These are phyloP conservation scores for Nephrotoma guestfalica DNA, from an alignment of 2,888 invertebrate species.

Conservation along the genomic window DNA sequence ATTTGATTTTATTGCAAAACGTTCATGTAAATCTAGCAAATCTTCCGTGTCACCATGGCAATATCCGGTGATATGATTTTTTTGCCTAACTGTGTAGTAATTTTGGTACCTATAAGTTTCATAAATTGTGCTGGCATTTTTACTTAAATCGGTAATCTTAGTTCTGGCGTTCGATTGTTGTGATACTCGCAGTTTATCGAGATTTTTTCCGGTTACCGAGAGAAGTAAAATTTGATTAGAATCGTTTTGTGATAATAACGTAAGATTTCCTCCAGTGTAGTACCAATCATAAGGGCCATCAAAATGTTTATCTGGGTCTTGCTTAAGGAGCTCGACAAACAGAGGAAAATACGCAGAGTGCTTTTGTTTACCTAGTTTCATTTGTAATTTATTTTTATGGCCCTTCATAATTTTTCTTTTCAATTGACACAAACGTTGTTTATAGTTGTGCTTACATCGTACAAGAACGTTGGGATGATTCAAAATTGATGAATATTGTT, in stretches of 20 bases:
- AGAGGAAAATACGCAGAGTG: not conserved
- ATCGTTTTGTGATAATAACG: not conserved
- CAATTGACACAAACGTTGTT: not conserved
- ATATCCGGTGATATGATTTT: not conserved
- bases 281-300: conserved; percentile 26
- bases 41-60: not conserved
- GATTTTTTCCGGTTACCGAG: not conserved
- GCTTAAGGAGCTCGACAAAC: conserved; percentile 15
- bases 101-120: not conserved
- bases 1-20: not conserved
- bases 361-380: not conserved
- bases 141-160: not conserved
- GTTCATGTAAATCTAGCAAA: not conserved
- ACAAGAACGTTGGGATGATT: not conserved
- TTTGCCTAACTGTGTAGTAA: not conserved
- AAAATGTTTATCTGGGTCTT: conserved; percentile 21
- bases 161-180: not conserved
- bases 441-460: not conserved
- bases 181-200: not conserved
- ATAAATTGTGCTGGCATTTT: not conserved
- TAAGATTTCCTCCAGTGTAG: conserved; percentile 26
- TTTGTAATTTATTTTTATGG: not conserved
- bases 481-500: not conserved
- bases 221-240: not conserved
- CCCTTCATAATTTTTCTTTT: not conserved